Base-by-base conservation (phyloP, 2,888 invertebrate species). In the Punctoribates punctum region DNA sequence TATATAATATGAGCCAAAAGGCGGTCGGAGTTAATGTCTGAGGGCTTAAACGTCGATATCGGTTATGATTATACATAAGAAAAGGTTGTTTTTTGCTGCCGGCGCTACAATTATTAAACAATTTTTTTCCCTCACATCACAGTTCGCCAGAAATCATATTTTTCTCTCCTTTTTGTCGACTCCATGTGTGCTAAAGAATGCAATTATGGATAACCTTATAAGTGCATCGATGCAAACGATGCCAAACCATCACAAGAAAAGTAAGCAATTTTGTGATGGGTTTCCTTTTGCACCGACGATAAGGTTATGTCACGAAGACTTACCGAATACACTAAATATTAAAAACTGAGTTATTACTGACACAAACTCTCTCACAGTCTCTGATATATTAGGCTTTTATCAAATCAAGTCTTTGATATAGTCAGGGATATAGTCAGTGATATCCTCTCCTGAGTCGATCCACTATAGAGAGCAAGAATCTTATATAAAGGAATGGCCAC, bases 171-270 rank as follows among this genome's bases (percentile, higher is more conserved):
- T 17, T 60, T 29, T 60, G 5, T 60, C 17, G 60, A 60, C 60
- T 60, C 29, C 1, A 27, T 60, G 13, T 60, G 15, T 15, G 27
- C 60, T 38, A 67, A 67, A 67, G 67, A 67, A 67, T 38, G 38
- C 67, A 67, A 67, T 67, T 67, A 67, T 67, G 38, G 29, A 67
- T 67, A 67, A 65, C n/a, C 34, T 67, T 67, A 67, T 67, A 38
- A 67, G 67, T 67, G 34, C 67, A 38, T 29, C 29, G 29, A 65
- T 65, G 65, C 65, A 27, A 48, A 48, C 48, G 48, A 48, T 48
- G 54, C 20, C 54, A 54, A 67, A 67, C 38, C 67, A 34, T 67
- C 60, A 15, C 51, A 15, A 60, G 27, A 29, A 67, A 67, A 34
- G 54, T 54, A 54, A 54, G 54, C 54, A 54, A 54, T 54, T 54